These are phyloP conservation scores for Mormyrops boulengeri DNA, from an alignment of 2,797 vertebrate genomes.

Conservation along the genomic window DNA sequence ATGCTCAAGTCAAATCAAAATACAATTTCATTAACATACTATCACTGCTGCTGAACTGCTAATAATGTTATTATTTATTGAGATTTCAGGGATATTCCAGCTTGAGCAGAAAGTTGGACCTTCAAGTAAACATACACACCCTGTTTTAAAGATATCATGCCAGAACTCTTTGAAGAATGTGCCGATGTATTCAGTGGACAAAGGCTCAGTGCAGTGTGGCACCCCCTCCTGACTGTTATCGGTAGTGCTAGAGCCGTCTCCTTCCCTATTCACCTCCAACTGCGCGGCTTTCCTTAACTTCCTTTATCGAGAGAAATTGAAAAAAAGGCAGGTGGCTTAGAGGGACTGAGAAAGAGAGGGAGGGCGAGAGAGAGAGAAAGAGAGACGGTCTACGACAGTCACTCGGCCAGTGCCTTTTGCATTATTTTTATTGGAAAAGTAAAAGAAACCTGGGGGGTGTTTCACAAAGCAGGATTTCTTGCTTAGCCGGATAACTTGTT, in stretches of 20 bases:
- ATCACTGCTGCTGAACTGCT: neutral
- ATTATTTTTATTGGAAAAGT: constrained; percentile 4
- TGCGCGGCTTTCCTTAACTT: constrained; percentile 98
- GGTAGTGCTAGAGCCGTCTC: constrained; percentile 97
- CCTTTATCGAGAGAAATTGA: constrained; percentile 83
- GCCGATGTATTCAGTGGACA: constrained; percentile 76
- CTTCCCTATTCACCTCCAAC: constrained; percentile 98
- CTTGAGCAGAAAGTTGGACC: constrained; percentile 40
- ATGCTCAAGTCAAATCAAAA: neutral
- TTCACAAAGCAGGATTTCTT: neutral
- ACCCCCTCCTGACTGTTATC: constrained; percentile 94
- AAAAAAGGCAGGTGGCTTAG: constrained; percentile 52
- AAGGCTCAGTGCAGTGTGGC: constrained; percentile 71
- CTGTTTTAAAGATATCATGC: constrained; percentile 95
- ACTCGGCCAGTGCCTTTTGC: constrained; percentile 15
- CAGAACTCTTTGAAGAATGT: constrained; percentile 95
- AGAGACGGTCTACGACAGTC: constrained; percentile 28
- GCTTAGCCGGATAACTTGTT: neutral
- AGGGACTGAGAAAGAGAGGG: constrained; percentile 16
- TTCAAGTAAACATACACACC: constrained; percentile 83
- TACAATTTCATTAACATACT: neutral
- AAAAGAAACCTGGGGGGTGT: neutral
- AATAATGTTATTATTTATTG: neutral
- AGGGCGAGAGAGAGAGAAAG: neutral
- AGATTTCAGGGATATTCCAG: constrained; percentile 60